Conservation (phyloP, 2,888 invertebrate species). For the Uloborus plumipes region DNA sequence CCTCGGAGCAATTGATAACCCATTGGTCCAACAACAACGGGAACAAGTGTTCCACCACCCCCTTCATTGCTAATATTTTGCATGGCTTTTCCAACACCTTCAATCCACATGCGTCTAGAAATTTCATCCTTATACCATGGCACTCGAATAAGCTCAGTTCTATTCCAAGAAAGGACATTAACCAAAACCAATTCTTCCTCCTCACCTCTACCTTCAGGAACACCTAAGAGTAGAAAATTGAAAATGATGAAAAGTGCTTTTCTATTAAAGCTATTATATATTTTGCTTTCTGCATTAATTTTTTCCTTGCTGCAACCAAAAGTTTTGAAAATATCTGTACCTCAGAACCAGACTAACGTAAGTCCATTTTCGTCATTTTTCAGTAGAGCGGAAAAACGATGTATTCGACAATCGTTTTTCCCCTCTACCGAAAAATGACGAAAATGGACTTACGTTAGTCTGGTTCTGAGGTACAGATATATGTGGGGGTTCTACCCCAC, state of each 20-base stretch:
- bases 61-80: conserved; percentile 58
- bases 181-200: conserved; percentile 64
- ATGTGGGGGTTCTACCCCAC: too few relatives aligned
- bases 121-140: conserved; percentile 63
- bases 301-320: too few relatives aligned
- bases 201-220: conserved; percentile 58
- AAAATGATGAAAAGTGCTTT: background rate
- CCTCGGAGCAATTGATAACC: conserved; percentile 62
- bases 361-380: too few relatives aligned
- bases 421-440: too few relatives aligned
- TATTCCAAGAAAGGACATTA: conserved; percentile 66
- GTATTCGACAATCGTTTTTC: too few relatives aligned
- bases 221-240: conserved; percentile 25
- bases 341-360: too few relatives aligned
- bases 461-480: too few relatives aligned
- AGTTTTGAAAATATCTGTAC: too few relatives aligned
- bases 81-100: conserved; percentile 64
- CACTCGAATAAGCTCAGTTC: conserved; percentile 64
- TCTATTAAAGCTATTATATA: background rate
- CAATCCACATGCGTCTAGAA: conserved; percentile 63
- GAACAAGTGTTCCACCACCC: conserved; percentile 60
- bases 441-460: too few relatives aligned
- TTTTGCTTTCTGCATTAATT: too few relatives aligned
- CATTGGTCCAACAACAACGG: conserved; percentile 60
- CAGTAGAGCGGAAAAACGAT: too few relatives aligned